Evolutionary conservation across 2,797 vertebrate species (phyloP).

Genomic region (Rhodeus uyekii): DNA sequence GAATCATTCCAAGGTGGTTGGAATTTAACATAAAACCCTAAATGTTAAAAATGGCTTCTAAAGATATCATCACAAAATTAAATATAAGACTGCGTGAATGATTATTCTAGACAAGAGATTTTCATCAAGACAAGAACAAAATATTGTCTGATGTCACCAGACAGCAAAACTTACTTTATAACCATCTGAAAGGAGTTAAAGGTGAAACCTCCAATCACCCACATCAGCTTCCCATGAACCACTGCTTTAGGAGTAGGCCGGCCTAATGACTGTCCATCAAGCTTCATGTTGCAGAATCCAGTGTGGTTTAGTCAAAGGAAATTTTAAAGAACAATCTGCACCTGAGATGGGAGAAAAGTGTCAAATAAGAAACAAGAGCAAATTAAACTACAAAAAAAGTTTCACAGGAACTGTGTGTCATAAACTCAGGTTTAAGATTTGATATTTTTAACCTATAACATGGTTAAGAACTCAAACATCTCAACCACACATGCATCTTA

Average conservation of each 20-base stretch:
- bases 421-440: not conserved
- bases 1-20: too few relatives aligned
- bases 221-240: constrained; percentile 94
- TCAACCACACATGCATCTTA: not conserved
- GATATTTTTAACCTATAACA: not conserved
- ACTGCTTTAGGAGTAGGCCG: constrained; percentile 93
- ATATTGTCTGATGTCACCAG: not conserved
- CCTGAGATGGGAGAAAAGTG: constrained; percentile 67
- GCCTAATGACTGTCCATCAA: constrained; percentile 92
- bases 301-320: constrained; percentile 94
- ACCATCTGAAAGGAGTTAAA: constrained; percentile 99
- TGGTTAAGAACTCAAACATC: not conserved
- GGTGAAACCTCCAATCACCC: constrained; percentile 96
- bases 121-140: too few relatives aligned
- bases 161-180: constrained; percentile 85
- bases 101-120: too few relatives aligned
- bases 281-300: constrained; percentile 97
- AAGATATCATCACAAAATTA: too few relatives aligned
- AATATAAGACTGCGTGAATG: too few relatives aligned
- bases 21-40: too few relatives aligned
- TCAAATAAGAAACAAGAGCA: not conserved
- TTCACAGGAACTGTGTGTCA: not conserved
- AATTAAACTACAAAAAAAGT: not conserved
- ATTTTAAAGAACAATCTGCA: constrained; percentile 93
- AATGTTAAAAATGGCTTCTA: too few relatives aligned